These are phyloP conservation scores for Caenorhabditis drosophilae DNA, from an alignment of 2,888 invertebrate genomes.

Conservation along the genomic window DNA sequence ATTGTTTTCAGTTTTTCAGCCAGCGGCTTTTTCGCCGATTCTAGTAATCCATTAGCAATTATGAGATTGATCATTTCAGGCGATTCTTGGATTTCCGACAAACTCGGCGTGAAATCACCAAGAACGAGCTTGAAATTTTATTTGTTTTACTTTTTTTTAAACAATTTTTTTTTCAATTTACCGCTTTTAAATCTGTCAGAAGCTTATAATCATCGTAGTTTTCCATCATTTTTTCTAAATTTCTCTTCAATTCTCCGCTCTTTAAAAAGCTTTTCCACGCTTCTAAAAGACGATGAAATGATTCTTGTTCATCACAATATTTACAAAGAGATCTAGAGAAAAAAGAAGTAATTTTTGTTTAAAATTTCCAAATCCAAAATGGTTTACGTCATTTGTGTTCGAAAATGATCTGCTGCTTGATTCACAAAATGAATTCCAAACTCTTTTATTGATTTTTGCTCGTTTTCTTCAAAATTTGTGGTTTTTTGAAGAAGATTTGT, in stretches of 20 bases:
- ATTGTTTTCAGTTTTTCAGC: conserved; percentile 17
- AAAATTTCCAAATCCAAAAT: not conserved
- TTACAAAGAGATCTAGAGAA: conserved; percentile 38
- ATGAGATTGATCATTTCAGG: conserved; percentile 30
- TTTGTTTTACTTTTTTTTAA: conserved; percentile 1
- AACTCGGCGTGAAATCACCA: too few relatives aligned
- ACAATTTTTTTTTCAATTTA: conserved; percentile 1
- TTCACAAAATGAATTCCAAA: conserved; percentile 16
- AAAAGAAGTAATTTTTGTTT: not conserved
- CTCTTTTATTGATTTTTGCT: conserved; percentile 24
- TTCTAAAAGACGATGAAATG: conserved; percentile 23
- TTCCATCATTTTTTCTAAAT: conserved; percentile 16
- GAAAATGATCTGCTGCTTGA: conserved; percentile 24
- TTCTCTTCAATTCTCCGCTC: conserved; percentile 17
- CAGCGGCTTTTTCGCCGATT: conserved; percentile 24
- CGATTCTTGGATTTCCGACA: too few relatives aligned
- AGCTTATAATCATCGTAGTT: conserved; percentile 19
- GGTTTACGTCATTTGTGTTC: conserved; percentile 23
- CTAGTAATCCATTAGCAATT: conserved; percentile 23
- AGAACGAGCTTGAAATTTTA: too few relatives aligned
- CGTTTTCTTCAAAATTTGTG: conserved; percentile 5
- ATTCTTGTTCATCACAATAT: conserved; percentile 30
- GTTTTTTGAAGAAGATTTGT: conserved; percentile 6
- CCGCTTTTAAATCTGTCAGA: conserved; percentile 24
- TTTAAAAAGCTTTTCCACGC: conserved; percentile 35